phyloP scores from a whole-genome alignment of 2,888 invertebrate species.

The Melitaea athalia region DNA sequence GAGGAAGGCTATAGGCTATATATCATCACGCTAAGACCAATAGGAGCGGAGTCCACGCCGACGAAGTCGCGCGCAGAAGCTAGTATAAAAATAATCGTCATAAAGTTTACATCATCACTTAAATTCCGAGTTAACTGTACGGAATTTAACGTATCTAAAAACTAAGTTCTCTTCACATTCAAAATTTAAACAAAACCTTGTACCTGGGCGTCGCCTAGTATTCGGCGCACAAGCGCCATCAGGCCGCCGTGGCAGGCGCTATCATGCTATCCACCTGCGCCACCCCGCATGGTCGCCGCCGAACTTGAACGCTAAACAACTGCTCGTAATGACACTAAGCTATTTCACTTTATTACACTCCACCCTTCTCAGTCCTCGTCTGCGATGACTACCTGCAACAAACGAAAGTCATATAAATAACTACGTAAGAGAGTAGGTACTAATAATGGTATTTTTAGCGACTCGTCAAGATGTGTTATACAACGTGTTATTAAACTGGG shows the following conservation, averaged over 20 bases:
- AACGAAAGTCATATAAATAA: slow-evolving; percentile 45
- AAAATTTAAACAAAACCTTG: not conserved
- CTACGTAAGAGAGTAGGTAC: not conserved
- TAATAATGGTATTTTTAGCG: too few relatives aligned
- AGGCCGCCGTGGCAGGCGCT: slow-evolving; percentile 85
- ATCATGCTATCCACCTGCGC: slow-evolving; percentile 79
- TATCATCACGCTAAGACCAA: too few relatives aligned
- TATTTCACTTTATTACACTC: slow-evolving; percentile 57
- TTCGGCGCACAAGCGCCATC: slow-evolving; percentile 93
- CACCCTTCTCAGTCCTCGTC: slow-evolving; percentile 45
- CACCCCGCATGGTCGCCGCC: slow-evolving; percentile 59
- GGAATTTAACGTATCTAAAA: too few relatives aligned
- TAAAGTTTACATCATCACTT: too few relatives aligned
- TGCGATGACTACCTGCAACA: slow-evolving; percentile 58
- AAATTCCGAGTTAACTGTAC: too few relatives aligned
- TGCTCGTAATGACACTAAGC: slow-evolving; percentile 49
- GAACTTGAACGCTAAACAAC: slow-evolving; percentile 47
- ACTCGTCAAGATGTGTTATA: too few relatives aligned
- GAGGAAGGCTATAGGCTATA: too few relatives aligned
- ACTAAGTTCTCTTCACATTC: too few relatives aligned
- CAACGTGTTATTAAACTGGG: not conserved
- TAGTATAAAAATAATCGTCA: too few relatives aligned
- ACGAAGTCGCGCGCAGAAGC: too few relatives aligned
- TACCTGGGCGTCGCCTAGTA: slow-evolving; percentile 93
- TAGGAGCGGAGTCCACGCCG: too few relatives aligned